phyloP scores from a whole-genome alignment of 1,140 invertebrate genomes.

The Planococcus citri region DNA sequence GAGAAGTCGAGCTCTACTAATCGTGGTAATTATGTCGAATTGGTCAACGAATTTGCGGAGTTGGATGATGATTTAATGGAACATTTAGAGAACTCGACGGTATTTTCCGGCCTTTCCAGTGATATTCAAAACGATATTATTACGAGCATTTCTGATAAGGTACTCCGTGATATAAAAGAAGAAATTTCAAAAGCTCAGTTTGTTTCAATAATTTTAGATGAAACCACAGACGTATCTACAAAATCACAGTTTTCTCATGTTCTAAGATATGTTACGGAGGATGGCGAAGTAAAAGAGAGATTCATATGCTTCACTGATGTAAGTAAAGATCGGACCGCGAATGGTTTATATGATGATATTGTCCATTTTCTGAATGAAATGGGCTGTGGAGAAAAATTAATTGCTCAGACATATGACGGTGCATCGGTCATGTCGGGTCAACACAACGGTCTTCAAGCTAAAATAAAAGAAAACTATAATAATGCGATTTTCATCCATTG shows the following conservation, averaged over 20 bases:
- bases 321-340: background rate
- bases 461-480: constrained; percentile 22
- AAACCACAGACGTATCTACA: constrained; percentile 21
- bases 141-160: background rate
- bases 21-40: constrained; percentile 13
- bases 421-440: constrained; percentile 20
- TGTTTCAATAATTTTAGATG: constrained; percentile 23
- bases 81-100: background rate
- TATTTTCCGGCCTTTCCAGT: background rate
- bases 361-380: no score
- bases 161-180: background rate
- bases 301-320: constrained; percentile 16
- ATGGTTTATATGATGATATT: no score
- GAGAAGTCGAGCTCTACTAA: background rate
- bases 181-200: constrained; percentile 11
- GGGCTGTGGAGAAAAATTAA: background rate
- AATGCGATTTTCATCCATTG: constrained; percentile 25
- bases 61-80: constrained; percentile 6
- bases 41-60: background rate
- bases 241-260: constrained; percentile 15
- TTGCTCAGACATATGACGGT: constrained; percentile 25
- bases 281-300: background rate
- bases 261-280: background rate
- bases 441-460: constrained; percentile 13
- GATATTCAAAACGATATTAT: constrained; percentile 11